phyloP scores from a whole-genome alignment of 2,797 vertebrate species.

The Synanceia verrucosa region DNA sequence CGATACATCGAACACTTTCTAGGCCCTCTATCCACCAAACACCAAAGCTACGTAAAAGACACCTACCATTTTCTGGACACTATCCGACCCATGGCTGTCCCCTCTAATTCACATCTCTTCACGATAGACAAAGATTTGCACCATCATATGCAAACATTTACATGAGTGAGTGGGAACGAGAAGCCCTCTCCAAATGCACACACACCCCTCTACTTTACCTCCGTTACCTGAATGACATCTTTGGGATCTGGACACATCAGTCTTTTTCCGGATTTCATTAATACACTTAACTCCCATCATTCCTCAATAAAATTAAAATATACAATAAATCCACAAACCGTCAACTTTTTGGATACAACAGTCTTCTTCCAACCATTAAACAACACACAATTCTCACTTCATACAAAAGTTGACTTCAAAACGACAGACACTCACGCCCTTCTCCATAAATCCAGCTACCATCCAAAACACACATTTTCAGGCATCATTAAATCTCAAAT shows the following conservation, averaged over 20 bases:
- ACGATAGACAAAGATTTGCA: background rate
- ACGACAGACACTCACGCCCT: no score
- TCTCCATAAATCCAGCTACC: no score
- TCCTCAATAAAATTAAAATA: background rate
- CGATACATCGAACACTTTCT: background rate
- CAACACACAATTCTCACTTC: background rate
- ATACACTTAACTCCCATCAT: background rate
- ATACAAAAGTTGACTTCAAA: no score
- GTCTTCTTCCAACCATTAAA: background rate
- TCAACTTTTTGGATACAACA: background rate
- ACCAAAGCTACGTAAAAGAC: background rate
- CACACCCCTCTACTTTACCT: background rate
- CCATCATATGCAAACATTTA: background rate
- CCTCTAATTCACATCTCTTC: background rate
- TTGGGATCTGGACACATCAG: background rate
- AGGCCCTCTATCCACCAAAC: background rate
- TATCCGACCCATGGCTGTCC: background rate
- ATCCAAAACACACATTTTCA: no score
- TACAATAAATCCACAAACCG: background rate
- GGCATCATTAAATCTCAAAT: no score
- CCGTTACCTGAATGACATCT: background rate
- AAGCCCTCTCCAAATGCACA: background rate
- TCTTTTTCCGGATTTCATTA: background rate
- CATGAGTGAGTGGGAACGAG: background rate
- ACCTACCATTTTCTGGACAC: background rate